Evolutionary conservation across 2,113 vertebrate species (phyloP).

Genomic region (Channa argus): DNA sequence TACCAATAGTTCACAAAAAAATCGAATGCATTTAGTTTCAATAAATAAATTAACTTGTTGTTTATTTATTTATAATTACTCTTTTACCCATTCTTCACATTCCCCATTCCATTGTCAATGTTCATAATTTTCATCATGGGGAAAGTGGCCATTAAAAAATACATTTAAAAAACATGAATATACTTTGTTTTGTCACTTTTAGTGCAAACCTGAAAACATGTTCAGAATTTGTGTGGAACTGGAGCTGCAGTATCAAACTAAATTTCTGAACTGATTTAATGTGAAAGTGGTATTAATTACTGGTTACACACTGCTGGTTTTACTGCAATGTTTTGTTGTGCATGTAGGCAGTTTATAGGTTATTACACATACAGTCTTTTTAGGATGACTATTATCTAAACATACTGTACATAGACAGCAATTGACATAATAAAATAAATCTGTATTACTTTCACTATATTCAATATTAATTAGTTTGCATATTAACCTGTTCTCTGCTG

Average conservation of each 20-base stretch:
- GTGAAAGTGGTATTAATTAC: not conserved
- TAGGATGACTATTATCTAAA: not conserved
- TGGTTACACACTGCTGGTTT: not conserved
- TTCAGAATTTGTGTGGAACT: not conserved
- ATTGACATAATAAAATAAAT: too few species aligned
- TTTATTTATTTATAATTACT: too few species aligned
- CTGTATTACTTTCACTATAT: not conserved
- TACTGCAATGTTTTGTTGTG: not conserved
- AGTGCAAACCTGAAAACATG: not conserved
- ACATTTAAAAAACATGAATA: too few species aligned
- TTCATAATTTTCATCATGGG: too few species aligned
- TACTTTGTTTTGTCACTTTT: too few species aligned
- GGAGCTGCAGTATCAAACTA: not conserved
- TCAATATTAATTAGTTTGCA: not conserved
- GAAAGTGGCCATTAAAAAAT: too few species aligned
- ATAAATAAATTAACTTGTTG: too few species aligned
- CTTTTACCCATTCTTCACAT: too few species aligned
- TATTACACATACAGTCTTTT: not conserved
- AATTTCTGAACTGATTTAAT: not conserved
- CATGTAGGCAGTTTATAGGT: not conserved
- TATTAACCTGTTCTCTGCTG: conserved; percentile 22
- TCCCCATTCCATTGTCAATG: too few species aligned
- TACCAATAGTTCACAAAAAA: too few species aligned
- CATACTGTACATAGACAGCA: too few species aligned
- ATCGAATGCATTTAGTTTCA: too few species aligned